Conservation (phyloP, 2,113 vertebrate species). For the Lanius ludovicianus region DNA sequence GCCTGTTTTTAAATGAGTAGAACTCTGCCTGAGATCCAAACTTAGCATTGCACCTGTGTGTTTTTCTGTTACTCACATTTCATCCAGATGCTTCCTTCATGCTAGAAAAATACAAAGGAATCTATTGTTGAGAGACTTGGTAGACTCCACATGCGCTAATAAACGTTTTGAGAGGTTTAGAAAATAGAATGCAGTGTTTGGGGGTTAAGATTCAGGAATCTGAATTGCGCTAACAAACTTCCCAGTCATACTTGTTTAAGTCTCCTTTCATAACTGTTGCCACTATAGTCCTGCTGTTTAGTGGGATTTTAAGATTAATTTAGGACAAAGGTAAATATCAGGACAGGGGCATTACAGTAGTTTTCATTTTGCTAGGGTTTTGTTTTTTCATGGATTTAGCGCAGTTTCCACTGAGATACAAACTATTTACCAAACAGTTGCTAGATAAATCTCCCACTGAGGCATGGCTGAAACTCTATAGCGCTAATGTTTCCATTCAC, state of each 20-base stretch:
- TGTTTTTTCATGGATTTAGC: not conserved
- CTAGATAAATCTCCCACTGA: constrained; percentile 62
- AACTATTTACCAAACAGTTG: constrained; percentile 25
- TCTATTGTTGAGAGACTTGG: constrained; percentile 1
- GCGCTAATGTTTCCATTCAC: constrained; percentile 63
- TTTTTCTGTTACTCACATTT: constrained; percentile 46
- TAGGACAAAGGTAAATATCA: not conserved
- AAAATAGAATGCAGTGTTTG: not conserved
- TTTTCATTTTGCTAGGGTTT: not conserved
- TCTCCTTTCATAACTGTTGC: not conserved
- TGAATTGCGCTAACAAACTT: not conserved
- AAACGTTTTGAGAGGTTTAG: constrained; percentile 22
- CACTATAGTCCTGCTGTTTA: not conserved
- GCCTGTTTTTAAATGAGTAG: not conserved
- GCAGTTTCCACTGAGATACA: not conserved
- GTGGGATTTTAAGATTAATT: not conserved
- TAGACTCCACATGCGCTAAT: not conserved
- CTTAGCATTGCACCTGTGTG: not conserved
- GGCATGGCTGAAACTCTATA: constrained; percentile 65
- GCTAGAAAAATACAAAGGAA: constrained; percentile 27
- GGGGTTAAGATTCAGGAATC: constrained; percentile 1
- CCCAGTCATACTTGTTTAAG: not conserved
- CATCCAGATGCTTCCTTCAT: constrained; percentile 46
- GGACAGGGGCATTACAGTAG: not conserved
- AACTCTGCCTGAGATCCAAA: not conserved